A percentile compares a stretch with the other conserved stretches of the same genome.
phyloP scores from a whole-genome alignment of 2,797 vertebrate species.

The Hydrophis major region DNA sequence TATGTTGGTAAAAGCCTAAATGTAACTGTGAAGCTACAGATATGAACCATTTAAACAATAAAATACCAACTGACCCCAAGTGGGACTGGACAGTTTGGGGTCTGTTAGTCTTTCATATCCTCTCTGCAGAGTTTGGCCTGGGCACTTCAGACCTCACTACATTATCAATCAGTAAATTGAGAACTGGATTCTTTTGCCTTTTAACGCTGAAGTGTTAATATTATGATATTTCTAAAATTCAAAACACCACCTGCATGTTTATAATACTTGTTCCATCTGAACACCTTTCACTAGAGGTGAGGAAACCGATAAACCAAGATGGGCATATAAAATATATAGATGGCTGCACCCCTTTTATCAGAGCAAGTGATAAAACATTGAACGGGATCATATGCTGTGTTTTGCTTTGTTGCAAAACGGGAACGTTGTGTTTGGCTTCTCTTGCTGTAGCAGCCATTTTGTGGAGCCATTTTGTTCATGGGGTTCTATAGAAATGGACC shows the following conservation, averaged over 20 bases:
- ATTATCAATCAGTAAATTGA: not conserved
- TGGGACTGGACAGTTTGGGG: not conserved
- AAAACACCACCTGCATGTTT: not conserved
- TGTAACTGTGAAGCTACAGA: conserved; percentile 9
- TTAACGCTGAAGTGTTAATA: not conserved
- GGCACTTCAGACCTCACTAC: not conserved
- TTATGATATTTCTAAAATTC: not conserved
- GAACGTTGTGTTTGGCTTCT: not conserved
- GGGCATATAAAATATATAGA: not conserved
- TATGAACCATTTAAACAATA: not conserved
- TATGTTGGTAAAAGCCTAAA: not conserved
- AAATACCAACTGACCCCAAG: not conserved
- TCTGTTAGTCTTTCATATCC: not conserved
- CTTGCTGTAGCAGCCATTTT: not conserved
- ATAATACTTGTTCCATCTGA: not conserved
- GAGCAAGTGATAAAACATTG: not conserved
- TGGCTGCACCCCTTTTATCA: not conserved
- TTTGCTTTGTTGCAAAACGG: not conserved
- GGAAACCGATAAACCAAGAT: not conserved
- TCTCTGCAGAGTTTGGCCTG: not conserved
- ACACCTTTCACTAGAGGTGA: not conserved
- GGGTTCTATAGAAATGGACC: not conserved
- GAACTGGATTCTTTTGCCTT: not conserved
- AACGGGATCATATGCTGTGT: not conserved
- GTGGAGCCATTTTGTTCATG: not conserved